A percentile compares a stretch with the other conserved stretches of the same genome.
Evolutionary conservation across 2,888 invertebrate species (phyloP).

Genomic region (Pristionchus maxplancki): DNA sequence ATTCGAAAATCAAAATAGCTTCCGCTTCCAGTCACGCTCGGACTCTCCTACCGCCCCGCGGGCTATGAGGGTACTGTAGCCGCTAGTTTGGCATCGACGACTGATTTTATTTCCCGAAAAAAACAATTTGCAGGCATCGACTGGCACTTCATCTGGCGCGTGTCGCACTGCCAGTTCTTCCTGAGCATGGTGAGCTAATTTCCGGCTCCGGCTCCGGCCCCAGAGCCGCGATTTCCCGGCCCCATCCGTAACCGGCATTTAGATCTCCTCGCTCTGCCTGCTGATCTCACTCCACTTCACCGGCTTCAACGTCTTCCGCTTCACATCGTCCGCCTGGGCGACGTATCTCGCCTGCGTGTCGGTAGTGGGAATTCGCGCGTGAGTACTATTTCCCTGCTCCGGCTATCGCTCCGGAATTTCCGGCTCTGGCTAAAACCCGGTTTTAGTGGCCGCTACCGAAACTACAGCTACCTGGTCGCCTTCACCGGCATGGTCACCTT

Average conservation of each 20-base stretch:
- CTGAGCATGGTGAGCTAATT: conserved; percentile 38
- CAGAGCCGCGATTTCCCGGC: neutral
- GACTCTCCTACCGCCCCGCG: neutral
- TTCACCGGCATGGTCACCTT: conserved; percentile 56
- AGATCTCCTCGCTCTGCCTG: conserved; percentile 53
- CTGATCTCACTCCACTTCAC: conserved; percentile 44
- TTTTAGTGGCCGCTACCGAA: conserved; percentile 49
- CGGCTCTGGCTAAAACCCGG: neutral
- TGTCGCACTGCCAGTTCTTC: conserved; percentile 49
- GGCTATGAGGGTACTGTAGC: conserved; percentile 36
- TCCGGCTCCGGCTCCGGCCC: neutral
- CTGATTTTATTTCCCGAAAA: too few relatives aligned
- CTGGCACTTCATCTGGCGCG: conserved; percentile 50
- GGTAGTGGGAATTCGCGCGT: conserved; percentile 51
- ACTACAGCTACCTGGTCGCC: conserved; percentile 53
- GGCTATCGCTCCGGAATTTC: neutral
- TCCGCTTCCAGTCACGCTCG: conserved; percentile 16
- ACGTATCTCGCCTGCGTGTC: conserved; percentile 56
- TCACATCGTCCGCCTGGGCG: conserved; percentile 50
- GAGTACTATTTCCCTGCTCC: conserved; percentile 21
- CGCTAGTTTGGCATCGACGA: neutral
- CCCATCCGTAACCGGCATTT: neutral
- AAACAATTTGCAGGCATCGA: conserved; percentile 30
- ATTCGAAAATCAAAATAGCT: neutral
- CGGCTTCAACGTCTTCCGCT: conserved; percentile 55